These are phyloP conservation scores for Sceliomorpha sp. DNA, from an alignment of 2,888 invertebrate genomes.

Conservation along the genomic window DNA sequence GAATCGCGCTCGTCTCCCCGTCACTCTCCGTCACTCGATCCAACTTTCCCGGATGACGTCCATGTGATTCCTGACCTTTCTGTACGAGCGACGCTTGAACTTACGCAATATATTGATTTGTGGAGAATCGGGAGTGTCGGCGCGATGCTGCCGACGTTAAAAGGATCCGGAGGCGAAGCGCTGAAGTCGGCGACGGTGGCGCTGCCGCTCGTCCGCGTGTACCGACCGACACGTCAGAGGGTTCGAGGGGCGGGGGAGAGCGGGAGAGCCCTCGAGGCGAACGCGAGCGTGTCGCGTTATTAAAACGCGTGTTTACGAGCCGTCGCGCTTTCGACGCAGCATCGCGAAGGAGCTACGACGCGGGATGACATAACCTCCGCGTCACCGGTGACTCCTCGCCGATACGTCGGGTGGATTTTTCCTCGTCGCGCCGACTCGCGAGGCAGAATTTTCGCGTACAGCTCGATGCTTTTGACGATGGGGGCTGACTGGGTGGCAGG, in stretches of 20 bases:
- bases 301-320: no score
- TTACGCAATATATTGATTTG: conserved; percentile 51
- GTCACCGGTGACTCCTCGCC: no score
- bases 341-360: no score
- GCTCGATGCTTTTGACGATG: conserved; percentile 41
- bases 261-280: no score
- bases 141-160: conserved; percentile 43
- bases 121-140: conserved; percentile 46
- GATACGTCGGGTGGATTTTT: no score
- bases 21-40: conserved; percentile 8
- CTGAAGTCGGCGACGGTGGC: conserved; percentile 32
- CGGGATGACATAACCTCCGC: no score
- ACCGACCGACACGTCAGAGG: conserved; percentile 1
- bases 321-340: no score
- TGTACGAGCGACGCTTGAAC: conserved; percentile 30
- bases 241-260: neutral
- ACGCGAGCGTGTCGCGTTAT: no score
- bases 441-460: conserved; percentile 24
- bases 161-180: conserved; percentile 26
- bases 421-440: no score
- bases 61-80: conserved; percentile 42
- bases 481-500: conserved; percentile 36
- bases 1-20: no score
- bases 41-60: conserved; percentile 13
- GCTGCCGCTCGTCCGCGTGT: conserved; percentile 12